These are phyloP conservation scores for Chrosomus eos DNA, from an alignment of 2,797 vertebrate genomes.

Conservation along the genomic window DNA sequence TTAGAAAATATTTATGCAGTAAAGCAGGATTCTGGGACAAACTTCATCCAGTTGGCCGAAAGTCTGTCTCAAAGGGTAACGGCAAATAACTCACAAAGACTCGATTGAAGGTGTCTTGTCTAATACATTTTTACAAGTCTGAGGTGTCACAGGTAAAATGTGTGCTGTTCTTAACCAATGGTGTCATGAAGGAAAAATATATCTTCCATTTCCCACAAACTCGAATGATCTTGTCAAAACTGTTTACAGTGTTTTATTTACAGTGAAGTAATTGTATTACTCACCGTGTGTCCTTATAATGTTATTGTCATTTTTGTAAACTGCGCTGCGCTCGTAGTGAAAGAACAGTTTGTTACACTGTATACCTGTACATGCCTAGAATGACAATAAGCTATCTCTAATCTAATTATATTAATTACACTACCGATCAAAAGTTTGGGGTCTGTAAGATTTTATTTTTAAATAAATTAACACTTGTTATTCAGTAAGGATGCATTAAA, in stretches of 20 bases:
- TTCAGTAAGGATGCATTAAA: not conserved
- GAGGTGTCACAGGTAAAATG: not conserved
- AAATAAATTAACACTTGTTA: not conserved
- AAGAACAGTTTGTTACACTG: not conserved
- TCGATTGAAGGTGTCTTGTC: constrained; percentile 40
- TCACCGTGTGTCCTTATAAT: not conserved
- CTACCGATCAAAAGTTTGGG: not conserved
- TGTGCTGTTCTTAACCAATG: not conserved
- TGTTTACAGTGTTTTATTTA: not conserved
- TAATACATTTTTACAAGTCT: constrained; percentile 8
- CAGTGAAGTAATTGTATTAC: not conserved
- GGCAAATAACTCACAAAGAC: constrained; percentile 28
- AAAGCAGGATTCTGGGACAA: constrained; percentile 65
- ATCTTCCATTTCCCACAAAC: not conserved
- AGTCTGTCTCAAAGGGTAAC: not conserved
- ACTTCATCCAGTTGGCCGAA: constrained; percentile 50
- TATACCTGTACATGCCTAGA: not conserved
- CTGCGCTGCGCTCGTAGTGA: not conserved
- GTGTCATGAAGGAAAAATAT: not conserved
- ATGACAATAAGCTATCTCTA: not conserved
- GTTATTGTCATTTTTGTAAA: not conserved
- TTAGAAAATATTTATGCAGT: constrained; percentile 69
- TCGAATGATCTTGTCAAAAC: not conserved
- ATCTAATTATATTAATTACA: not conserved
- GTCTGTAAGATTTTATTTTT: not conserved